These are phyloP conservation scores for Drosophila suzukii DNA, from an alignment of 1,140 invertebrate species.

Conservation along the genomic window DNA sequence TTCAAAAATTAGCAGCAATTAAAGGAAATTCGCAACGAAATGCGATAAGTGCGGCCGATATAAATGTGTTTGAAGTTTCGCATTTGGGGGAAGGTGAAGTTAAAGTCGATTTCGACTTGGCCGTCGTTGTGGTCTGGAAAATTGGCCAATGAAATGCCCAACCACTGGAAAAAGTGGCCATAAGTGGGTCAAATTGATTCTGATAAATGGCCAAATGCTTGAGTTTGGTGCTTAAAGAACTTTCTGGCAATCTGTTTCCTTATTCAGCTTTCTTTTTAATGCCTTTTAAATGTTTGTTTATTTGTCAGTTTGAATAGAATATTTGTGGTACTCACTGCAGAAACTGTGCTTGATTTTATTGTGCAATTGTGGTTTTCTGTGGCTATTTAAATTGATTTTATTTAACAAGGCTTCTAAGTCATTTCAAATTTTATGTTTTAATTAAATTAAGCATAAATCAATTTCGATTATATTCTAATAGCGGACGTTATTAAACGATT, in stretches of 20 bases:
- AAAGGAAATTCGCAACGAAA: slow-evolving; percentile 65
- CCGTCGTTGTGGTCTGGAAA: slow-evolving; percentile 31
- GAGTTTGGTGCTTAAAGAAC: slow-evolving; percentile 5
- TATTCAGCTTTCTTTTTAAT: slow-evolving; percentile 13
- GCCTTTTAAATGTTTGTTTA: slow-evolving; percentile 2
- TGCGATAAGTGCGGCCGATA: slow-evolving; percentile 62
- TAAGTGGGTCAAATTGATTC: slow-evolving; percentile 42
- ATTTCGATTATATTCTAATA: too few species aligned
- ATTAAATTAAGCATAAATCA: too few species aligned
- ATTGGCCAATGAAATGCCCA: slow-evolving; percentile 27
- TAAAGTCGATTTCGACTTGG: slow-evolving; percentile 28
- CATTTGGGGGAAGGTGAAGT: slow-evolving; percentile 33
- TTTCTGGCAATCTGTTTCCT: slow-evolving; percentile 27
- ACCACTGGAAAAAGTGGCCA: slow-evolving; percentile 23
- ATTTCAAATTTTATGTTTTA: too few species aligned
- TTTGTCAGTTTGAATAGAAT: slow-evolving; percentile 6
- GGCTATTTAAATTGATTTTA: too few species aligned
- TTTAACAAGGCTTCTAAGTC: too few species aligned
- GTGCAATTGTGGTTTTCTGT: neutral
- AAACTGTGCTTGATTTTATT: neutral
- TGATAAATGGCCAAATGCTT: slow-evolving; percentile 37
- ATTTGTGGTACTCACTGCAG: neutral
- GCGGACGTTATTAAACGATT: too few species aligned
- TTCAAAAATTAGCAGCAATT: slow-evolving; percentile 70
- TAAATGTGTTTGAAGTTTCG: slow-evolving; percentile 64